These are phyloP conservation scores for Drosophila kuntzei DNA, from an alignment of 2,888 invertebrate genomes.

Conservation along the genomic window DNA sequence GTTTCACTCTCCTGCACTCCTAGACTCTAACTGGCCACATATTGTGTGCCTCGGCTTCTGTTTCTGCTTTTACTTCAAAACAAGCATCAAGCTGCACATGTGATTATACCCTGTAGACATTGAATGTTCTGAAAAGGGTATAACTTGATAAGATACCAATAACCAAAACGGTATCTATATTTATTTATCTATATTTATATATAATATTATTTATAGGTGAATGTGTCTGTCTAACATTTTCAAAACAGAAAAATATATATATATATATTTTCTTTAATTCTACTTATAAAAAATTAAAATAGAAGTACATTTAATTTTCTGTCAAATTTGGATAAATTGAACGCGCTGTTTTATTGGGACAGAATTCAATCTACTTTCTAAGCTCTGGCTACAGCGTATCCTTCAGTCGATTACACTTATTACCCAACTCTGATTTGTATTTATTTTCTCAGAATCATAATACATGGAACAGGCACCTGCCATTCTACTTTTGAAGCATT, in stretches of 20 bases:
- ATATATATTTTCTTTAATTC: too few relatives aligned
- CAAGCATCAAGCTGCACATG: constrained; percentile 24
- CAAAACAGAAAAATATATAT: too few relatives aligned
- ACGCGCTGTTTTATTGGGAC: too few relatives aligned
- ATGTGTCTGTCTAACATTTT: too few relatives aligned
- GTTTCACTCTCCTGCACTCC: too few relatives aligned
- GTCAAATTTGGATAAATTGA: too few relatives aligned
- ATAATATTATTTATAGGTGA: too few relatives aligned
- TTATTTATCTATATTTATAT: too few relatives aligned
- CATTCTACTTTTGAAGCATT: constrained; percentile 14
- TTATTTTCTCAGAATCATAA: constrained; percentile 6
- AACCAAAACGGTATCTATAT: too few relatives aligned
- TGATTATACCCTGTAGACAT: constrained; percentile 26
- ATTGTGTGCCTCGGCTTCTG: constrained; percentile 34
- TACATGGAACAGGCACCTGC: constrained; percentile 22
- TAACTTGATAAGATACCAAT: background rate
- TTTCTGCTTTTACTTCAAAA: constrained; percentile 12
- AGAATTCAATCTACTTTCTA: too few relatives aligned
- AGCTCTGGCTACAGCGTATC: background rate
- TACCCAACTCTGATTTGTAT: background rate
- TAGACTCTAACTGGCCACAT: background rate
- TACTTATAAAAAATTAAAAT: too few relatives aligned
- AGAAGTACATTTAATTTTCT: too few relatives aligned
- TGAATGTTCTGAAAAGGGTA: constrained; percentile 3
- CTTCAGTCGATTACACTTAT: background rate